Conservation (phyloP, 2,888 invertebrate species). For the Metalampra italica region DNA sequence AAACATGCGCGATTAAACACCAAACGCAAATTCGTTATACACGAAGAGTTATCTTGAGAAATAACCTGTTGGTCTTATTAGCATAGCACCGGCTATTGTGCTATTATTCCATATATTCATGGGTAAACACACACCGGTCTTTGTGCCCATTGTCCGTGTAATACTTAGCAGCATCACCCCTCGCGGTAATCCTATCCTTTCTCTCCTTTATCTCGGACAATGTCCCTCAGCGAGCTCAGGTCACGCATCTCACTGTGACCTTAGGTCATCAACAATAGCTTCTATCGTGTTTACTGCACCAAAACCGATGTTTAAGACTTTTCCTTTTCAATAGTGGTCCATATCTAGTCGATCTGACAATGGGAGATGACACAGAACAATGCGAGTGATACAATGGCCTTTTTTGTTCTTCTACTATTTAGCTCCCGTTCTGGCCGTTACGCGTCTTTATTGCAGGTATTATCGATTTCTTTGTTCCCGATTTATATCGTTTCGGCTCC, state of each 20-base stretch:
- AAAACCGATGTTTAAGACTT: slow-evolving; percentile 50
- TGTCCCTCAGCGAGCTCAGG: slow-evolving; percentile 1
- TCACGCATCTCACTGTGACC: slow-evolving; percentile 49
- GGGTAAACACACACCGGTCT: slow-evolving; percentile 75
- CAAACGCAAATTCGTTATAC: slow-evolving; percentile 78
- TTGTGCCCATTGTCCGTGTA: slow-evolving; percentile 67
- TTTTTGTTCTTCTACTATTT: slow-evolving; percentile 65
- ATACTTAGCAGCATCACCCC: slow-evolving; percentile 75
- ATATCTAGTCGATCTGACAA: slow-evolving; percentile 41
- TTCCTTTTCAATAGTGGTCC: slow-evolving; percentile 11
- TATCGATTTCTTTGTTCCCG: slow-evolving; percentile 68
- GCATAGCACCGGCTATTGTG: slow-evolving; percentile 52
- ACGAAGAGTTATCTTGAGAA: slow-evolving; percentile 66
- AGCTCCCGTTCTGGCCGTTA: slow-evolving; percentile 73
- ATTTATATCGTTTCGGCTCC: slow-evolving; percentile 63
- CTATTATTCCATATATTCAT: slow-evolving; percentile 70
- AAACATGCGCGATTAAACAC: slow-evolving; percentile 73
- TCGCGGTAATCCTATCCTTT: slow-evolving; percentile 61
- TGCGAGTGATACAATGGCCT: slow-evolving; percentile 38
- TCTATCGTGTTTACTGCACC: slow-evolving; percentile 58
- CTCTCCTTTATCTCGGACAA: slow-evolving; percentile 19
- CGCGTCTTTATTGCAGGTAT: slow-evolving; percentile 56
- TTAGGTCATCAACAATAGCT: slow-evolving; percentile 64
- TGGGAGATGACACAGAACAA: slow-evolving; percentile 52
- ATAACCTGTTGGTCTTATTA: slow-evolving; percentile 73